phyloP scores from a whole-genome alignment of 1,140 invertebrate genomes.

The Acromyrmex echinatior region DNA sequence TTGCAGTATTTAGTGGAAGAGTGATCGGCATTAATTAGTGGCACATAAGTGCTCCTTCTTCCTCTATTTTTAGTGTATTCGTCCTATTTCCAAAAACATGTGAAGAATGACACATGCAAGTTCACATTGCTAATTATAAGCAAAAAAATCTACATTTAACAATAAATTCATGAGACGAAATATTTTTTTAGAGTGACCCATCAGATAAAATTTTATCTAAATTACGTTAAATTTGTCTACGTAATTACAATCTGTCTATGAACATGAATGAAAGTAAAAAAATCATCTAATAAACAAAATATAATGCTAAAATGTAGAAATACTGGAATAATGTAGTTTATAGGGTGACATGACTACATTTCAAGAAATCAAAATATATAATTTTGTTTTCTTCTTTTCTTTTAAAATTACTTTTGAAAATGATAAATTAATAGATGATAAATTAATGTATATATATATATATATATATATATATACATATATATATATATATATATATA shows the following conservation, averaged over 20 bases:
- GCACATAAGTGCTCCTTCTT: constrained; percentile 40
- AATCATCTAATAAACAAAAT: neutral
- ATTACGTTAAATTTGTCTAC: neutral
- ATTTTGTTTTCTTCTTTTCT: neutral
- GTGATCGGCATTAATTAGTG: constrained; percentile 63
- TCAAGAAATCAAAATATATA: neutral
- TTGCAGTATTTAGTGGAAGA: constrained; percentile 85
- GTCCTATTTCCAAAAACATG: neutral
- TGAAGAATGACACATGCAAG: constrained; percentile 16
- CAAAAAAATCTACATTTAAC: neutral
- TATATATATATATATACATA: too few relatives aligned
- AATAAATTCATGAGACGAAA: neutral
- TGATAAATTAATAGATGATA: neutral
- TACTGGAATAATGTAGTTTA: constrained; percentile 22
- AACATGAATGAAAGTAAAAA: constrained; percentile 16
- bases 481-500: too few relatives aligned
- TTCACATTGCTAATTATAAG: neutral
- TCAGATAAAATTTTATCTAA: neutral
- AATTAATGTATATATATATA: too few relatives aligned
- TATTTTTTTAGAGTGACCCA: neutral
- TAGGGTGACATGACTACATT: neutral
- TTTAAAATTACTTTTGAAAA: neutral
- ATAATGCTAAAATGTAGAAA: neutral
- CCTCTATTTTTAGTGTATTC: neutral
- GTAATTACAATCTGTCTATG: neutral